Percentiles rank a stretch among this genome's conserved stretches.
Evolutionary conservation across 2,113 vertebrate species (phyloP).

Genomic region (Silurus meridionalis): DNA sequence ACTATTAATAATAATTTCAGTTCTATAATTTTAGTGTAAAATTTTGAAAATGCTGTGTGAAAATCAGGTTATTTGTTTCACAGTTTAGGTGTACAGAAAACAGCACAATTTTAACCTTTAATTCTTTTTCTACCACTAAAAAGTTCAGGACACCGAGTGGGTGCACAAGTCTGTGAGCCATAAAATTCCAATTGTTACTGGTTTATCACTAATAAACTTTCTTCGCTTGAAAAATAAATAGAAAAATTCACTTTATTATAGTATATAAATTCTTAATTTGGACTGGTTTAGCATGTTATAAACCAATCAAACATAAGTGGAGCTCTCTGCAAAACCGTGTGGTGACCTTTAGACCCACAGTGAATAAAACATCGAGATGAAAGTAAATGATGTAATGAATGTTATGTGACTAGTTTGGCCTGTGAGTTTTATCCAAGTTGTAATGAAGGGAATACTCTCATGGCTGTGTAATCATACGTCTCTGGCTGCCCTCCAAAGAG

Average conservation of each 20-base stretch:
- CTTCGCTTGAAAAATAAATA: constrained; percentile 12
- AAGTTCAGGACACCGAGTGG: not conserved
- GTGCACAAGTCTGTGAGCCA: constrained; percentile 31
- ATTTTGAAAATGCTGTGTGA: not conserved
- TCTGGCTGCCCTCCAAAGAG: not conserved
- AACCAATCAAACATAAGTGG: not conserved
- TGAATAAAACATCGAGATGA: not conserved
- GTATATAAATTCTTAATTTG: not conserved
- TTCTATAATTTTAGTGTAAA: not conserved
- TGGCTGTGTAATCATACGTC: not conserved
- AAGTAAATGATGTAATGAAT: not conserved
- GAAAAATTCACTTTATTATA: not conserved
- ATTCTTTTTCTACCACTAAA: not conserved
- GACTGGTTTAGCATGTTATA: not conserved
- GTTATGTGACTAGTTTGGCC: not conserved
- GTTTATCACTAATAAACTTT: constrained; percentile 11
- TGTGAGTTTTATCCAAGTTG: not conserved
- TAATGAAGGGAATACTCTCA: not conserved
- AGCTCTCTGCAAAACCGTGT: not conserved
- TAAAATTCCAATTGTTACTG: constrained; percentile 27
- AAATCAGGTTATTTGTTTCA: not conserved
- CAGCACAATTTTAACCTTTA: no score
- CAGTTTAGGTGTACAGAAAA: no score
- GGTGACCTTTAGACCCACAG: not conserved
- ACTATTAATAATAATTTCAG: no score